Conservation (phyloP, 2,113 vertebrate genomes). For the Anolis sagrei region DNA sequence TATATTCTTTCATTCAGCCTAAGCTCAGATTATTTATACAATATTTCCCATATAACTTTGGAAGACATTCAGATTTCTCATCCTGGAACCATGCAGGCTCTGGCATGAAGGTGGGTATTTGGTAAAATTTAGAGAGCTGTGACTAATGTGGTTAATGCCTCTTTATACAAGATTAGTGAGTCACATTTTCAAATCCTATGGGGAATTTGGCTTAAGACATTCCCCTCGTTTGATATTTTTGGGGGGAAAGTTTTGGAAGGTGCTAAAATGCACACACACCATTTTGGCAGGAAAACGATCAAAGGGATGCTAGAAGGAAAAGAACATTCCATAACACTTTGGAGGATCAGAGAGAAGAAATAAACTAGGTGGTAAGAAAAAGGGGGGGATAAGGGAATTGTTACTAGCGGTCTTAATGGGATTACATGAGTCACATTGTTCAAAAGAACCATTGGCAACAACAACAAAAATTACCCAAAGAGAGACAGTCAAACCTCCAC, state of each 20-base stretch:
- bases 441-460: constrained; percentile 10
- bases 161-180: constrained; percentile 68
- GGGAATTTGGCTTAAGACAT: constrained; percentile 65
- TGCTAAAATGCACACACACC: constrained; percentile 47
- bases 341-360: constrained; percentile 37
- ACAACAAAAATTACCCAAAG: neutral
- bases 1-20: neutral
- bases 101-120: constrained; percentile 13
- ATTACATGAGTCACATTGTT: neutral
- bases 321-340: constrained; percentile 45
- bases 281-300: constrained; percentile 50
- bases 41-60: constrained; percentile 7
- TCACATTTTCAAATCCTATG: constrained; percentile 70
- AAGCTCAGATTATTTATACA: neutral
- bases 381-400: constrained; percentile 18
- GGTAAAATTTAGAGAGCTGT: constrained; percentile 55
- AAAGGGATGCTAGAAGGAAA: constrained; percentile 36
- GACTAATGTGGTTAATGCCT: constrained; percentile 65
- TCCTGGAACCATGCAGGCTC: constrained; percentile 13
- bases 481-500: neutral
- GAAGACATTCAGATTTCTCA: constrained; percentile 21
- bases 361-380: neutral
- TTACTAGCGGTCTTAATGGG: constrained; percentile 33
- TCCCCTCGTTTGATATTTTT: constrained; percentile 58
- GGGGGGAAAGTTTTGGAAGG: constrained; percentile 56